Evolutionary conservation across 2,797 vertebrate genomes (phyloP).

Genomic region (Agapornis canus): DNA sequence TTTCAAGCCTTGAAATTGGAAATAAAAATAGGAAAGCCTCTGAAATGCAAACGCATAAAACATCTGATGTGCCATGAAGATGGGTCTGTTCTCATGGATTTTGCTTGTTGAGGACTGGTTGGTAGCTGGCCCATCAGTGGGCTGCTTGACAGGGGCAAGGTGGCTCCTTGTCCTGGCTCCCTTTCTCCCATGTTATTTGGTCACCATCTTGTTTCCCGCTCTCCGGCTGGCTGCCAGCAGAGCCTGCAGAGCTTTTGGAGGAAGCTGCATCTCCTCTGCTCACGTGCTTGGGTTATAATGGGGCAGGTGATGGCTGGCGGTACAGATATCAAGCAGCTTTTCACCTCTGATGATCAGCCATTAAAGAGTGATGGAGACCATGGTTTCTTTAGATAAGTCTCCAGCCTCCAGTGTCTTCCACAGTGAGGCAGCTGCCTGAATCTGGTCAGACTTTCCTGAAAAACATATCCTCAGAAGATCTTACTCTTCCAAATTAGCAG

Average conservation of each 20-base stretch:
- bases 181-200: neutral
- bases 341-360: neutral
- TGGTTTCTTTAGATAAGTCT: neutral
- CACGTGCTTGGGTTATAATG: rapidly evolving
- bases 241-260: neutral
- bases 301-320: neutral
- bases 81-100: rapidly evolving
- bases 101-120: neutral
- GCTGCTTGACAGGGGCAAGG: neutral
- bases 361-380: neutral
- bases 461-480: neutral
- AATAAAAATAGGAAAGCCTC: neutral
- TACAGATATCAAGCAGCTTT: neutral
- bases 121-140: neutral
- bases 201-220: rapidly evolving
- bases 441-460: neutral
- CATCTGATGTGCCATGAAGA: neutral
- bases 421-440: neutral
- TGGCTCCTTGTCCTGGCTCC: rapidly evolving
- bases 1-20: conserved; percentile 7
- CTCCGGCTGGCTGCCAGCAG: rapidly evolving
- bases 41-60: neutral
- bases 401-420: neutral
- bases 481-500: neutral
- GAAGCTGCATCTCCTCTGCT: neutral